Evolutionary conservation across 1,140 invertebrate genomes (phyloP).

Genomic region (Frieseomelitta varia): DNA sequence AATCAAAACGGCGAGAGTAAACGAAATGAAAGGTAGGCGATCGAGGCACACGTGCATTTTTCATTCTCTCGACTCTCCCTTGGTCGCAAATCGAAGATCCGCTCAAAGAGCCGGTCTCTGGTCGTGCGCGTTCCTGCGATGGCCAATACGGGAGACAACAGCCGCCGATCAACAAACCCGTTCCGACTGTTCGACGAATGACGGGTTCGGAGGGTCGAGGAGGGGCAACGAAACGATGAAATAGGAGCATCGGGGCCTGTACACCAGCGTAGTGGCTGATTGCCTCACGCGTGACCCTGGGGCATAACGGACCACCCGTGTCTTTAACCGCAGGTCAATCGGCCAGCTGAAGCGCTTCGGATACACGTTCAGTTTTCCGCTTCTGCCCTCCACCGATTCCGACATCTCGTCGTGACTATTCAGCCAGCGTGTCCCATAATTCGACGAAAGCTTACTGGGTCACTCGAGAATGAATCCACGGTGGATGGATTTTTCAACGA

Average conservation of each 20-base stretch:
- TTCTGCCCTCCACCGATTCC: slow-evolving; percentile 39
- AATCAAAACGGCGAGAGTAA: neutral
- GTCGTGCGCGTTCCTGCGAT: slow-evolving; percentile 45
- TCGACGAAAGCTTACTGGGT: slow-evolving; percentile 62
- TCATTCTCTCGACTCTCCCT: slow-evolving; percentile 2
- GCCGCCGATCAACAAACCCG: slow-evolving; percentile 53
- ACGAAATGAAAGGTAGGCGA: neutral
- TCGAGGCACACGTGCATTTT: slow-evolving; percentile 46
- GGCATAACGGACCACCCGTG: slow-evolving; percentile 74
- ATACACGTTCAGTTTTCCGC: slow-evolving; percentile 47
- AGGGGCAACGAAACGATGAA: slow-evolving; percentile 52
- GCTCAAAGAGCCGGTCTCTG: slow-evolving; percentile 57
- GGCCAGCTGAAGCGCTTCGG: slow-evolving; percentile 58
- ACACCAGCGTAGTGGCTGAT: slow-evolving; percentile 59
- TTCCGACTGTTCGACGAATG: slow-evolving; percentile 59
- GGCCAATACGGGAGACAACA: slow-evolving; percentile 47
- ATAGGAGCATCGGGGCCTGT: slow-evolving; percentile 54
- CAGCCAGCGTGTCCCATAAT: slow-evolving; percentile 63
- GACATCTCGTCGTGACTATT: slow-evolving; percentile 49
- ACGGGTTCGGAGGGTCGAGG: slow-evolving; percentile 37
- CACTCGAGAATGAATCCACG: slow-evolving; percentile 45
- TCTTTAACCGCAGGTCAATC: slow-evolving; percentile 74
- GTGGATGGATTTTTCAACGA: slow-evolving; percentile 35
- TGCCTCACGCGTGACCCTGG: slow-evolving; percentile 74
- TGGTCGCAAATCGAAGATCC: slow-evolving; percentile 25